phyloP scores from a whole-genome alignment of 2,888 invertebrate genomes.

The Atrina japonica region DNA sequence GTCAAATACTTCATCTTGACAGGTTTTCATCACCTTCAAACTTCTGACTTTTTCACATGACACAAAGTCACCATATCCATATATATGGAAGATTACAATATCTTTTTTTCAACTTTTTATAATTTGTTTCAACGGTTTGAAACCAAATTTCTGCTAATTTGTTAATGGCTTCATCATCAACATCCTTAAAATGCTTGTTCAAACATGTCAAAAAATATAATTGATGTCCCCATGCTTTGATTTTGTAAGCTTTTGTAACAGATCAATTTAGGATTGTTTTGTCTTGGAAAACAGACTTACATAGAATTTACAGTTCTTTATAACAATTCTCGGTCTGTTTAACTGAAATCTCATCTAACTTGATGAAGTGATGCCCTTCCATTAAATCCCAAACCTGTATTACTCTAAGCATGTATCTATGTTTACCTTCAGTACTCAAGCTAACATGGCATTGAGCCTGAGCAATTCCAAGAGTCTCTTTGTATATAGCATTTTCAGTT shows the following conservation, averaged over 20 bases:
- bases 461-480: neutral
- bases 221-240: constrained; percentile 2
- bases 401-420: neutral
- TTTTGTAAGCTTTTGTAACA: neutral
- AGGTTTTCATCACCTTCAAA: no score
- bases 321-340: neutral
- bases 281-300: neutral
- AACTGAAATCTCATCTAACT: neutral
- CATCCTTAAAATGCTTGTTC: neutral
- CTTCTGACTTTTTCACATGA: no score
- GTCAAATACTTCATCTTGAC: neutral
- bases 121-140: neutral
- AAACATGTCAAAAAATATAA: neutral
- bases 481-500: no score
- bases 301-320: neutral
- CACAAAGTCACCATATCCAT: no score
- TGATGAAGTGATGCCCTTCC: neutral
- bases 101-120: no score
- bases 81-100: no score
- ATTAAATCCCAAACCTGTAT: neutral
- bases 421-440: neutral
- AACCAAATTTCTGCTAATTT: neutral
- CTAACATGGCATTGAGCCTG: neutral
- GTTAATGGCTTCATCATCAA: neutral
- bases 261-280: neutral